Conservation (phyloP, 2,797 vertebrate species). For the Psittacula derbiana region DNA sequence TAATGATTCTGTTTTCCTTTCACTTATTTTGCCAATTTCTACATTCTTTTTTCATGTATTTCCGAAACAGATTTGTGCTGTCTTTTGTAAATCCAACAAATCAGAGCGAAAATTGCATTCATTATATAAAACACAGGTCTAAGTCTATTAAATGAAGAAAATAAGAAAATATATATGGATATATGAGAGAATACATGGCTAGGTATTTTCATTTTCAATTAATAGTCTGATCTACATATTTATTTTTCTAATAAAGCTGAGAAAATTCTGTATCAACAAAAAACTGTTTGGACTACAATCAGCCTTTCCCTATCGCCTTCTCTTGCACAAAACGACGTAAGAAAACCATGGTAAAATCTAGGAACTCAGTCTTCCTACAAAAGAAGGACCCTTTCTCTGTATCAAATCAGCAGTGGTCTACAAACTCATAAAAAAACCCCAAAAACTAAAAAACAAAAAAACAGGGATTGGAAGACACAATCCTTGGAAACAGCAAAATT, state of each 20-base stretch:
- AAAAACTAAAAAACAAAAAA: neutral
- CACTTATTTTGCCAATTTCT: neutral
- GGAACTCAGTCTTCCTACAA: neutral
- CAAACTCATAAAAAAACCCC: neutral
- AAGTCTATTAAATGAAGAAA: slow-evolving; percentile 32
- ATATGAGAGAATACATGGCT: neutral
- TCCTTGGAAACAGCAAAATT: neutral
- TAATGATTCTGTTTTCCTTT: neutral
- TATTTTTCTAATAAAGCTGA: neutral
- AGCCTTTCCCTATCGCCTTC: neutral
- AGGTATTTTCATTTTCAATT: slow-evolving; percentile 4
- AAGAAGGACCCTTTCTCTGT: neutral
- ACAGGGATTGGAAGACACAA: neutral
- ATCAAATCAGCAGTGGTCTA: neutral
- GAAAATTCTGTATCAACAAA: neutral
- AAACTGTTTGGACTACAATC: neutral
- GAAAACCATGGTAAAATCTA: neutral
- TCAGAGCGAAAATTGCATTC: slow-evolving; percentile 10
- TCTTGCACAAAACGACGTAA: neutral
- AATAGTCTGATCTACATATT: neutral
- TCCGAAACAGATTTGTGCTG: neutral
- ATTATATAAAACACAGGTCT: slow-evolving; percentile 7
- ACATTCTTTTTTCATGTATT: neutral
- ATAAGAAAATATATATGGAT: neutral
- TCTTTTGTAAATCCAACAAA: slow-evolving; percentile 24